Evolutionary conservation across 2,888 invertebrate genomes (phyloP).

Genomic region (Agonum fuliginosum): DNA sequence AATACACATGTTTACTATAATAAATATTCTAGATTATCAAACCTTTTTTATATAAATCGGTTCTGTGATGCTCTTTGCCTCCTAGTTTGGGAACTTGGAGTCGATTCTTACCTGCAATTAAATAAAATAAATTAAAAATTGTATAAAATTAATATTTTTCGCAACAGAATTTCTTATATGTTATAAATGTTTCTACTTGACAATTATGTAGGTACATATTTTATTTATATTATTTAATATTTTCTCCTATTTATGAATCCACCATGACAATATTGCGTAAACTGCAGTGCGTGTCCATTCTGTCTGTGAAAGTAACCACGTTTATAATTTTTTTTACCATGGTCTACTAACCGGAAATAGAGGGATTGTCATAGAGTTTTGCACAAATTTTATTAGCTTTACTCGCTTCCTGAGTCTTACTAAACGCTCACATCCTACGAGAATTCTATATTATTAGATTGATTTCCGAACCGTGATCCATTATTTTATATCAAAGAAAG

Average conservation of each 20-base stretch:
- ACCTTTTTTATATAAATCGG: no score
- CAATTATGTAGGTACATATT: background rate
- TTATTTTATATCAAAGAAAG: constrained; percentile 31
- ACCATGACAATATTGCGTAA: constrained; percentile 11
- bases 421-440: constrained; percentile 6
- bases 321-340: constrained; percentile 12
- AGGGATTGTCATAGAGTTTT: constrained; percentile 22
- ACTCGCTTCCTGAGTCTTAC: constrained; percentile 19
- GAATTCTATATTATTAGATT: constrained; percentile 25
- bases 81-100: no score
- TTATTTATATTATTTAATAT: background rate
- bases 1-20: no score
- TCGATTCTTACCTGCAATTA: no score
- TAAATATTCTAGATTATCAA: no score
- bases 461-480: constrained; percentile 10
- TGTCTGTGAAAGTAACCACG: constrained; percentile 17
- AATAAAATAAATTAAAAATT: no score
- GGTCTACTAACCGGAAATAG: constrained; percentile 14
- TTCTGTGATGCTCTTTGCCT: no score
- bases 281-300: constrained; percentile 6
- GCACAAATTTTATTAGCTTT: constrained; percentile 31
- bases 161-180: no score
- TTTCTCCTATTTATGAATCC: background rate
- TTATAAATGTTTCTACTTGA: no score
- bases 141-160: no score